phyloP scores from a whole-genome alignment of 2,113 vertebrate genomes.

The Xenotilapia leptura region DNA sequence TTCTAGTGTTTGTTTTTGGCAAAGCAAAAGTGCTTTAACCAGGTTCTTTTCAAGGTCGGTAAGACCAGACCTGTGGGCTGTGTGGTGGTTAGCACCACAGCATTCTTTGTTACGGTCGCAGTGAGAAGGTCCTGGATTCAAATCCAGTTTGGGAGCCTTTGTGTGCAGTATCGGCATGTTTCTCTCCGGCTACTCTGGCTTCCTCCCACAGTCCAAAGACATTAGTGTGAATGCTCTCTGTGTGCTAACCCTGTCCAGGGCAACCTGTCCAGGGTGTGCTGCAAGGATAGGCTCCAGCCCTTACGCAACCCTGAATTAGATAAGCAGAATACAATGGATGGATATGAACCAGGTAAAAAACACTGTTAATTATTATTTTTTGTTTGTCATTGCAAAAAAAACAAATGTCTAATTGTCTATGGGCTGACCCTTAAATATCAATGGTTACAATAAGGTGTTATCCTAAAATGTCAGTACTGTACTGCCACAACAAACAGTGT shows the following conservation, averaged over 20 bases:
- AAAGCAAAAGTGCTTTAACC: neutral
- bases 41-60: neutral
- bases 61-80: neutral
- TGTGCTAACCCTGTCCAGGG: neutral
- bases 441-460: neutral
- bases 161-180: neutral
- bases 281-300: neutral
- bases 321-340: neutral
- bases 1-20: neutral
- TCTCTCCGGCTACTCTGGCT: neutral
- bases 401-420: neutral
- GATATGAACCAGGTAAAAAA: neutral
- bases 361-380: neutral
- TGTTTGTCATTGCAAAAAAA: neutral
- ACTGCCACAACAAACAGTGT: neutral
- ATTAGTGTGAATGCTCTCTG: neutral
- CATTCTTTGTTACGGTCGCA: neutral
- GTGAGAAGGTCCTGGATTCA: neutral
- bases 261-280: neutral
- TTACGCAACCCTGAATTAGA: neutral
- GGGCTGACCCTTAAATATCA: neutral
- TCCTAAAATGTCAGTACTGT: neutral
- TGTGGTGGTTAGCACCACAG: neutral
- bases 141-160: neutral
- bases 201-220: neutral